Evolutionary conservation across 2,797 vertebrate species (phyloP), one percentile per base, ranked within the genome.

Genomic region (Synaphobranchus kaupii): DNA sequence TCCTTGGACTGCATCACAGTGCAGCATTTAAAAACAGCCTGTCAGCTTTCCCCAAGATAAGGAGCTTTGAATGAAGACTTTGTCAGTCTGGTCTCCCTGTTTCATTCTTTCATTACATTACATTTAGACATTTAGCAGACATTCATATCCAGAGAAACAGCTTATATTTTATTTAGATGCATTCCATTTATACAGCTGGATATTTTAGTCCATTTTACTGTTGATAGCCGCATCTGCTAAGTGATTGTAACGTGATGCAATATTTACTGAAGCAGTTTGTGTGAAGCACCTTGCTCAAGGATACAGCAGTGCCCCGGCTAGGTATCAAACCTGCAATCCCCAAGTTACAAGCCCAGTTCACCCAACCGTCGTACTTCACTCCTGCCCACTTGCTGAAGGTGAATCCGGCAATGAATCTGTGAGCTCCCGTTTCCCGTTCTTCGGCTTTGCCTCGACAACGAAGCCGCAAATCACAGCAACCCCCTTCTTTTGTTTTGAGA

Each of bases 101-200:
- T 50, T 81, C 60, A n/a, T n/a, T 66, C 9, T 25, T 66, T 22
- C 60, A 66, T 1, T n/a, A 66, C 60, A n/a, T 66, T 66, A 66
- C 60, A 66, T 66, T 25, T 63, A 4, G 60, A 63, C 60, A 63
- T n/a, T 66, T n/a, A 66, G 22, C 60, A 66, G 60, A n/a, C 60
- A 66, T 22, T 66, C 25, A 7, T 66, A 66, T 66, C 22, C 60
- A 12, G 47, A 12, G 60, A 47, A 73, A 34, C 48, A 34, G 47
- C 66, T 71, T 54, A n/a, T 52, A 66, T 66, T 66, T 66, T 66
- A 66, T 66, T 66, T 66, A 66, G 60, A 66, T n/a, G 9, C 60
- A 25, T 6, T n/a, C 60, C 60, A 66, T 66, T 66, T 25, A n/a
- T 66, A 66, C 60, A 66, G 60, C 5, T 66, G 60, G 60, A 25